phyloP scores from a whole-genome alignment of 1,140 invertebrate genomes.

The Tetramorium parvispinum region DNA sequence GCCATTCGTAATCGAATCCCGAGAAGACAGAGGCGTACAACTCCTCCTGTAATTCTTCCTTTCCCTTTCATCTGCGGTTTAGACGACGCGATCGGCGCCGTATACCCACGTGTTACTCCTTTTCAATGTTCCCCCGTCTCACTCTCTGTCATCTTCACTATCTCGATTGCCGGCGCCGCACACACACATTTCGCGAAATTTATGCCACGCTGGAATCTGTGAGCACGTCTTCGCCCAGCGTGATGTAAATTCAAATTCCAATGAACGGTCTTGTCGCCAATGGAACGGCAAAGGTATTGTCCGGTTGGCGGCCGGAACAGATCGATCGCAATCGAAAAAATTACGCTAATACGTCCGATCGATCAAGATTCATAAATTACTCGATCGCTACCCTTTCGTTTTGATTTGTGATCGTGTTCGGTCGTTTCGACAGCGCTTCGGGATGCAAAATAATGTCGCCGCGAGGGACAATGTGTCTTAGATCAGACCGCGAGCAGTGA shows the following conservation, averaged over 20 bases:
- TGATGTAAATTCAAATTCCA: constrained; percentile 59
- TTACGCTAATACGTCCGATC: not conserved
- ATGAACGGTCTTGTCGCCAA: not conserved
- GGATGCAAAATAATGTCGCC: constrained; percentile 43
- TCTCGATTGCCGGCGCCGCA: constrained; percentile 16
- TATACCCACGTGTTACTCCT: not conserved
- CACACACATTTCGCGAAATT: constrained; percentile 50
- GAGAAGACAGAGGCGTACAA: not conserved
- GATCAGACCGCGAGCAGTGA: constrained; percentile 75
- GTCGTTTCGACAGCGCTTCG: not conserved
- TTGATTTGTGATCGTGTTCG: not conserved
- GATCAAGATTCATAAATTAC: constrained; percentile 5
- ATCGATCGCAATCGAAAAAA: constrained; percentile 1
- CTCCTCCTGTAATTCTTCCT: constrained; percentile 16
- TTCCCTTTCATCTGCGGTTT: constrained; percentile 46
- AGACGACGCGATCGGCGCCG: constrained; percentile 11
- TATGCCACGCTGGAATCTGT: constrained; percentile 57
- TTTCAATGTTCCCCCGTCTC: constrained; percentile 13
- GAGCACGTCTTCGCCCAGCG: constrained; percentile 53
- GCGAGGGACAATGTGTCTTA: constrained; percentile 67
- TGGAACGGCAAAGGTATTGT: constrained; percentile 45
- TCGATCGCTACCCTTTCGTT: not conserved
- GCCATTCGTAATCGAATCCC: not conserved
- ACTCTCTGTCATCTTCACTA: constrained; percentile 14
- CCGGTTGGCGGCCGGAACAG: not conserved